Evolutionary conservation across 2,888 invertebrate genomes (phyloP).

Genomic region (Pseudococcus viburni): DNA sequence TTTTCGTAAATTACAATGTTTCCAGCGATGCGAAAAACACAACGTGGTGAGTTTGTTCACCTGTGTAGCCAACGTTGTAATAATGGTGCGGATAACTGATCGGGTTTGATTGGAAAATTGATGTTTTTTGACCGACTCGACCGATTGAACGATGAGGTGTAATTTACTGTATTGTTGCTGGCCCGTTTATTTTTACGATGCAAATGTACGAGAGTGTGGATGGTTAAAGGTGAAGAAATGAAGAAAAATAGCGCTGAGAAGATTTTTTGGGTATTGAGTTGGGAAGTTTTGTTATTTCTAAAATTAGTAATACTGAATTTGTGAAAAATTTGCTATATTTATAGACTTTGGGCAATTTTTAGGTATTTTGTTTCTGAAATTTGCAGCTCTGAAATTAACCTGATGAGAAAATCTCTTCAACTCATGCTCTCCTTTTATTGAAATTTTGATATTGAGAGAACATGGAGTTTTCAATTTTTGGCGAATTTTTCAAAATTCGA

Average conservation of each 20-base stretch:
- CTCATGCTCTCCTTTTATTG: no score
- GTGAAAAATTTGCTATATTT: no score
- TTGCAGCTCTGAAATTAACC: no score
- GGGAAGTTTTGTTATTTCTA: no score
- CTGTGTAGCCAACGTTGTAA: neutral
- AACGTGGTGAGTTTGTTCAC: neutral
- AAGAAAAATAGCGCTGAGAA: neutral
- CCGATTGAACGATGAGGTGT: neutral
- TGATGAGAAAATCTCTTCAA: no score
- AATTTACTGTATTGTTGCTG: neutral
- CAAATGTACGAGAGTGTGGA: neutral
- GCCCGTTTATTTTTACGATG: neutral
- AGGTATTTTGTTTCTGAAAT: no score
- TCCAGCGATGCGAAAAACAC: constrained; percentile 16
- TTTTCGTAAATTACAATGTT: constrained; percentile 9
- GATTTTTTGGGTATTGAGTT: neutral
- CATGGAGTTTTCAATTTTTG: no score
- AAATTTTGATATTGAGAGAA: no score
- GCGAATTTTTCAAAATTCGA: no score
- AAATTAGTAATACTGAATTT: no score
- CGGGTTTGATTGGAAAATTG: constrained; percentile 36
- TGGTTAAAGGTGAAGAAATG: neutral
- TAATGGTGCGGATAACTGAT: constrained; percentile 31
- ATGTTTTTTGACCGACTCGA: neutral
- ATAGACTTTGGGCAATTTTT: no score